A percentile compares a stretch with the other conserved stretches of the same genome.
phyloP scores from a whole-genome alignment of 2,888 invertebrate genomes.

The Polyommatus icarus region DNA sequence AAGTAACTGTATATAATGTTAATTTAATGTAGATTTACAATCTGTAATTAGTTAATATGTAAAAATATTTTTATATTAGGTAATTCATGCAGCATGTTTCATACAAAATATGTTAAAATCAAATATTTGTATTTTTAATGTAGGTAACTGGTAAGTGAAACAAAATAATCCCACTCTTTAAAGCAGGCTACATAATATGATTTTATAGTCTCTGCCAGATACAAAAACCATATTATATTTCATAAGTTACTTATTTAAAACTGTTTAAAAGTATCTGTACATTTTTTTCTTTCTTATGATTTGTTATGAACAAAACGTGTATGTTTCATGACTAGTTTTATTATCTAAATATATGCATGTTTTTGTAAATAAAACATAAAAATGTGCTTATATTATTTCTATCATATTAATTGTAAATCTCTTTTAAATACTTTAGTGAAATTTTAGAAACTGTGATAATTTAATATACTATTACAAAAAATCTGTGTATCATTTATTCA shows the following conservation, averaged over 20 bases:
- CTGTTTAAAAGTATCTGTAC: neutral
- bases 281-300: neutral
- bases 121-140: neutral
- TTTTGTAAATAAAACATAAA: constrained; percentile 24
- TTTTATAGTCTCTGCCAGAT: too few species aligned
- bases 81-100: too few species aligned
- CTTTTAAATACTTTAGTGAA: constrained; percentile 32
- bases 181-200: neutral
- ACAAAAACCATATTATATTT: too few species aligned
- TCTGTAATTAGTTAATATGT: neutral
- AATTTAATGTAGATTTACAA: neutral
- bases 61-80: neutral
- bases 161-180: neutral
- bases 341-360: constrained; percentile 25
- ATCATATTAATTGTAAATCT: constrained; percentile 7
- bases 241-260: neutral
- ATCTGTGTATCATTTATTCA: constrained; percentile 1
- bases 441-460: constrained; percentile 44
- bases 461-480: constrained; percentile 36
- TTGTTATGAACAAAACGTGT: neutral
- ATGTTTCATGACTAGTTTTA: neutral
- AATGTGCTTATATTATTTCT: constrained; percentile 21
- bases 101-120: neutral
- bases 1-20: constrained; percentile 21
- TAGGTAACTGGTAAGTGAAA: neutral